Base-by-base conservation (phyloP, 2,113 vertebrate genomes). In the Leuciscus idus region DNA sequence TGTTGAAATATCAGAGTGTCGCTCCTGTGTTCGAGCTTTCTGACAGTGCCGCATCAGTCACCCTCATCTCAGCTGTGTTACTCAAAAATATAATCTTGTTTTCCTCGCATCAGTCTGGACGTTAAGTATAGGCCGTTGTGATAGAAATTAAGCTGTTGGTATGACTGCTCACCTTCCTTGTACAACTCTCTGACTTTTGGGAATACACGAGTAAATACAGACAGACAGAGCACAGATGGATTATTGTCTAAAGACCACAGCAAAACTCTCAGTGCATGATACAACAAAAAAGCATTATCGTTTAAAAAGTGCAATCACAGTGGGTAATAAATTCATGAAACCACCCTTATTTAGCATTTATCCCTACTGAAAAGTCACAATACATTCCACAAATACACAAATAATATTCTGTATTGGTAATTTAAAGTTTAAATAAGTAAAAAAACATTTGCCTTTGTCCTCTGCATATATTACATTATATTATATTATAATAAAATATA, bases 1-100 rank as follows among this genome's bases (percentile, higher is more conserved):
- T 90, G 89, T 88, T 88, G 79, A 90, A 92, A 88, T 87, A 84
- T 88, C 76, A 81, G 78, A 33, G 81, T 66, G 81, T 85, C 57
- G 81, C 61, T 62, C 83, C 6, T 83, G 82, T 43, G 17, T 83
- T 46, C 7, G 72, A 57, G 21, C 12, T 50, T 87, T 85, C 68
- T 88, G 86, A 87, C 86, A 87, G 66, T 30, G 9, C n/a, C 33
- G 11, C 59, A 92, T 90, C 86, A 73, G 30, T 90, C 91, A 87
- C 39, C 5, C 62, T 30, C 64, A 23, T 33, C n/a, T 39, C 26
- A 28, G 66, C 9, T 23, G 52, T 77, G 81, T 75, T n/a, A 1
- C 30, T 80, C 43, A n/a, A 81, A 86, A 82, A 68, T 81, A 48
- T 85, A 77, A 75, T 81, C 72, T 81, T 33, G 36, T 68, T 85